Conservation (phyloP, 2,113 vertebrate genomes). For the Sceloporus undulatus region DNA sequence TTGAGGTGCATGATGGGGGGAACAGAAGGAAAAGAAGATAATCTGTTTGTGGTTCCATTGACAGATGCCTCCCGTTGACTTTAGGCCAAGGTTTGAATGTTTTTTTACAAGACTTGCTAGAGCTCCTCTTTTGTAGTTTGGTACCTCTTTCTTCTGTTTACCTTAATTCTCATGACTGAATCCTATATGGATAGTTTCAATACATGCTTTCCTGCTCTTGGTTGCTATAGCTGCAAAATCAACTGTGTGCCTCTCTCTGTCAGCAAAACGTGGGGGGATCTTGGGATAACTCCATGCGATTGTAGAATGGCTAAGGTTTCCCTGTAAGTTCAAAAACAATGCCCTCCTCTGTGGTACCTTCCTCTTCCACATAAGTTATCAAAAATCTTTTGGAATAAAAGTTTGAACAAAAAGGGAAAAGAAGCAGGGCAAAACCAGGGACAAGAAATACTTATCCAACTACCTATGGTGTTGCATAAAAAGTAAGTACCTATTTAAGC, state of each 20-base stretch:
- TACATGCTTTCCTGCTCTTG: not conserved
- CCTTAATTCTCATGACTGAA: not conserved
- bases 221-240: not conserved
- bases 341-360: not conserved
- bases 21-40: too few relatives aligned
- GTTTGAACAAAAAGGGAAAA: not conserved
- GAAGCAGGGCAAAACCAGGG: not conserved
- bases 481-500: too few relatives aligned
- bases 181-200: not conserved
- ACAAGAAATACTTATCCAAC: not conserved
- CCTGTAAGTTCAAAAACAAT: not conserved
- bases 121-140: not conserved
- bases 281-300: not conserved
- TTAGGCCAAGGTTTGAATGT: too few relatives aligned
- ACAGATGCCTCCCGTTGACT: too few relatives aligned
- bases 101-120: not conserved
- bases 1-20: too few relatives aligned
- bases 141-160: not conserved
- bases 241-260: not conserved
- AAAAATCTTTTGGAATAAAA: not conserved
- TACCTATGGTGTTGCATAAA: not conserved
- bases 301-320: not conserved
- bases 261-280: not conserved
- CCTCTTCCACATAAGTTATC: not conserved
- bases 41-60: too few relatives aligned